These are phyloP conservation scores for Aleadryas rufinucha DNA, from an alignment of 2,113 vertebrate genomes.

Conservation along the genomic window DNA sequence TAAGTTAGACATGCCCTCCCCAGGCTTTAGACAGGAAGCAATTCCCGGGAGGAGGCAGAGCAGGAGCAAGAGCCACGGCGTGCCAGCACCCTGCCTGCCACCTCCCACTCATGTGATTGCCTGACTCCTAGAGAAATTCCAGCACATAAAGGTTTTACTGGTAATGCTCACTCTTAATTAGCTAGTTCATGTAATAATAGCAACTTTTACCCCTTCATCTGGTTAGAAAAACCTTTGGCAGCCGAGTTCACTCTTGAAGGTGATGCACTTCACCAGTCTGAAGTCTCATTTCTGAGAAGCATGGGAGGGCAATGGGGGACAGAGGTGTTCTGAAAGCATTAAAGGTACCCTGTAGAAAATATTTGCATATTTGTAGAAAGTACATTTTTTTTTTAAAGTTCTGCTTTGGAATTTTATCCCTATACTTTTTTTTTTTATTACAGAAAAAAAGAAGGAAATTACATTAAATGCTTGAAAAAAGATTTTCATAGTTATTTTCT, in stretches of 20 bases:
- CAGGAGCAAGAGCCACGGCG: rapidly evolving
- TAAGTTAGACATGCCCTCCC: neutral
- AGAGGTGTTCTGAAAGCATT: neutral
- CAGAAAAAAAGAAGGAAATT: neutral
- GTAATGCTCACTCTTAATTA: neutral
- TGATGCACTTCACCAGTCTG: neutral
- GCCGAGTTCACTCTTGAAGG: neutral
- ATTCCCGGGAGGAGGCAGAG: neutral
- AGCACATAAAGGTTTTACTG: neutral
- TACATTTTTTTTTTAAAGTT: rapidly evolving
- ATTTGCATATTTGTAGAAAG: neutral
- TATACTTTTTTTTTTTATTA: neutral
- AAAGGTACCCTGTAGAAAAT: neutral
- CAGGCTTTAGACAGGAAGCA: neutral
- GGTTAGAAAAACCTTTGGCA: neutral
- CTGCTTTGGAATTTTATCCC: neutral
- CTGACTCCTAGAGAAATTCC: neutral
- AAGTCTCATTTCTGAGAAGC: neutral
- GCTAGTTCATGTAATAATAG: neutral
- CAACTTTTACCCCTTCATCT: neutral
- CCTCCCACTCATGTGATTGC: neutral
- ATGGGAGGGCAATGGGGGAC: neutral
- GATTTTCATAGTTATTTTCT: neutral
- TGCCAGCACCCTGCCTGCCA: neutral
- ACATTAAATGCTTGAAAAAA: neutral